phyloP scores from a whole-genome alignment of 2,113 vertebrate species.

The Gasterosteus aculeatus region DNA sequence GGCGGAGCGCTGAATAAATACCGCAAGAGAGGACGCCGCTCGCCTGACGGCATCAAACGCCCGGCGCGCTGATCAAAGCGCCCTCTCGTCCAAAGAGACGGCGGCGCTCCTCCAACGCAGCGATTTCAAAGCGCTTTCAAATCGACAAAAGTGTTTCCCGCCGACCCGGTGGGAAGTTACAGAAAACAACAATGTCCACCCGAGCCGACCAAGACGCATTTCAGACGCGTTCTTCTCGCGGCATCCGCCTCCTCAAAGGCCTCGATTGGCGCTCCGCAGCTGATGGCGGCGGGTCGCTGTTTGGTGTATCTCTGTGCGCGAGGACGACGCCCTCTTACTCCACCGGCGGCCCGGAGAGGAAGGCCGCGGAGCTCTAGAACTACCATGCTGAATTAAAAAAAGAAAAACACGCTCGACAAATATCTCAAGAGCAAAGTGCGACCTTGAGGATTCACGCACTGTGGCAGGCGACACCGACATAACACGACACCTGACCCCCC shows the following conservation, averaged over 20 bases:
- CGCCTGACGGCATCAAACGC: conserved; percentile 25
- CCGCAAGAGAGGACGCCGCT: not conserved
- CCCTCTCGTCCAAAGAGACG: not conserved
- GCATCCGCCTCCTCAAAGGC: too few species aligned
- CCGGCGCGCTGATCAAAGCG: conserved; percentile 28
- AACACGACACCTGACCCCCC: not conserved
- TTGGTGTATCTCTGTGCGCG: too few species aligned
- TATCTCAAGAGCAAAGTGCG: too few species aligned
- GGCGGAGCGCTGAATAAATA: conserved; percentile 10
- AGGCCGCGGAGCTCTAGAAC: too few species aligned
- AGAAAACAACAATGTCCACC: not conserved
- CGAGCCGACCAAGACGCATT: too few species aligned
- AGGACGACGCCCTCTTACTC: too few species aligned
- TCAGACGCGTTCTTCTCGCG: too few species aligned
- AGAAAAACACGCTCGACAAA: too few species aligned
- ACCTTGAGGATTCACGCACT: not conserved
- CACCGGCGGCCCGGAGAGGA: too few species aligned
- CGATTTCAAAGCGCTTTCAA: conserved; percentile 24
- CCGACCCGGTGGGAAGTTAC: not conserved
- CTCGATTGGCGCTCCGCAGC: too few species aligned
- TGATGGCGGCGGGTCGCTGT: too few species aligned
- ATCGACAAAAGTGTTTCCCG: conserved; percentile 7
- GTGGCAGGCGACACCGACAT: not conserved
- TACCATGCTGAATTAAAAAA: too few species aligned
- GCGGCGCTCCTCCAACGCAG: conserved; percentile 10